phyloP scores from a whole-genome alignment of 1,140 invertebrate genomes.

The Contarinia nasturtii region DNA sequence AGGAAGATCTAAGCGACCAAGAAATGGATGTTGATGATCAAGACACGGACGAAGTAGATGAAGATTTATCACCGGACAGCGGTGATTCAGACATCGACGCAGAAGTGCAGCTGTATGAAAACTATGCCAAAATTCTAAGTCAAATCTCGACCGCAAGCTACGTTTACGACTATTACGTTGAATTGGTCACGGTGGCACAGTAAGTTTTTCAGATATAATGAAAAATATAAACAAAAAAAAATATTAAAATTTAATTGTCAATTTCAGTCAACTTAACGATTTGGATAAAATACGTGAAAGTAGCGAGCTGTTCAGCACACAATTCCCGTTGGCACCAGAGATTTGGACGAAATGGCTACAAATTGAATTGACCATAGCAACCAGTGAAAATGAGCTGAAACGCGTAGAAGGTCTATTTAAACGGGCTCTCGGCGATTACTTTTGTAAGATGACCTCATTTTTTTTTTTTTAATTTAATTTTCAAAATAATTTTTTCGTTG shows the following conservation, averaged over 20 bases:
- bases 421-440: slow-evolving; percentile 9
- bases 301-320: slow-evolving; percentile 6
- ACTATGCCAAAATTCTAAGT: neutral
- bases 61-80: no score
- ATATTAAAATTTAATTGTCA: neutral
- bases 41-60: no score
- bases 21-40: no score
- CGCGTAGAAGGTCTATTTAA: slow-evolving; percentile 6
- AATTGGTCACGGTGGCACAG: neutral
- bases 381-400: slow-evolving; percentile 5
- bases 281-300: slow-evolving; percentile 7
- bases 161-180: neutral
- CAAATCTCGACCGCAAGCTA: neutral
- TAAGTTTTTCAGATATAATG: neutral
- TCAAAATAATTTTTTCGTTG: neutral
- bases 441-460: slow-evolving; percentile 3
- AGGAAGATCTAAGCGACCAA: no score
- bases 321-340: slow-evolving; percentile 8
- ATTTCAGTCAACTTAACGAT: slow-evolving; percentile 7
- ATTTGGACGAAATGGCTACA: slow-evolving; percentile 8
- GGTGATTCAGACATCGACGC: no score
- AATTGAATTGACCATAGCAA: slow-evolving; percentile 6
- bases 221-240: neutral
- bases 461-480: neutral
- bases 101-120: no score